A percentile compares a stretch with the other conserved stretches of the same genome.
Evolutionary conservation across 1,140 invertebrate species (phyloP).

Genomic region (Solen grandis): DNA sequence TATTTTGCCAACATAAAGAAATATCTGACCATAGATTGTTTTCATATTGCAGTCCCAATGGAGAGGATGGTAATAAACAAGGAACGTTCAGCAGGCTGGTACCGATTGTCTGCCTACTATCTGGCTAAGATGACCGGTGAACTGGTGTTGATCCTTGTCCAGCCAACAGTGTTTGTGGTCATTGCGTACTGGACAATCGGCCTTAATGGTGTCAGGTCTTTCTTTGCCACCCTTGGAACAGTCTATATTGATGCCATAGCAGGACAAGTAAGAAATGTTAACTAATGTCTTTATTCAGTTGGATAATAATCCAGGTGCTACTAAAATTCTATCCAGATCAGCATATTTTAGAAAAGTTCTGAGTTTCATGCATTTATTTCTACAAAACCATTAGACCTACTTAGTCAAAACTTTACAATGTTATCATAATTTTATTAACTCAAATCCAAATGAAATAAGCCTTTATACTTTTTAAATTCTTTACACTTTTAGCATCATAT

Average conservation of each 20-base stretch:
- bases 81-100: conserved; percentile 90
- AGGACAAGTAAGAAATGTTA: conserved; percentile 83
- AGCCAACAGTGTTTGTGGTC: conserved; percentile 84
- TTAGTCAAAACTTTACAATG: too few relatives aligned
- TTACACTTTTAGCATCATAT: too few relatives aligned
- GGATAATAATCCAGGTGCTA: background rate
- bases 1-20: too few relatives aligned
- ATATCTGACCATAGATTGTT: background rate
- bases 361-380: background rate
- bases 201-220: conserved; percentile 82
- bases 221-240: conserved; percentile 87
- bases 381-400: background rate
- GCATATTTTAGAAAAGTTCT: background rate
- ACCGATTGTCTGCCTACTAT: conserved; percentile 92
- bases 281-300: background rate
- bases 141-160: conserved; percentile 88
- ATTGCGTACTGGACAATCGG: conserved; percentile 91
- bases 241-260: conserved; percentile 89
- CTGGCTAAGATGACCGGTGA: conserved; percentile 93
- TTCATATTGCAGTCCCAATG: conserved; percentile 85
- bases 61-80: conserved; percentile 92
- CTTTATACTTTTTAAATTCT: too few relatives aligned
- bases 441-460: too few relatives aligned
- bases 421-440: too few relatives aligned
- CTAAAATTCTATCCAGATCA: background rate